Evolutionary conservation across 2,113 vertebrate species (phyloP).

Genomic region (Seriola rivoliana): DNA sequence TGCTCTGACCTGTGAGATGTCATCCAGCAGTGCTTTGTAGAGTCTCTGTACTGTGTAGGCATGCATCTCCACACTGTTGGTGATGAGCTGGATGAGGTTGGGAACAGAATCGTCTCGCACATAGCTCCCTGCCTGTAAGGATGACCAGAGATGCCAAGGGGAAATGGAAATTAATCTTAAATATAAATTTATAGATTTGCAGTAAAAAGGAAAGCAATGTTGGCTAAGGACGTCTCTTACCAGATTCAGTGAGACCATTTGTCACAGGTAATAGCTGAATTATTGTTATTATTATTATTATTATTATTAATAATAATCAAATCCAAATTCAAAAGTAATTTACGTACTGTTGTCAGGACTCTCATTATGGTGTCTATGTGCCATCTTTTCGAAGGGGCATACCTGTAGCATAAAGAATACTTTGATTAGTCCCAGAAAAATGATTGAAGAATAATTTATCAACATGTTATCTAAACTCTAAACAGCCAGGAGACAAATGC

Average conservation of each 20-base stretch:
- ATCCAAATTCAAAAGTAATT: slow-evolving; percentile 2
- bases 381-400: slow-evolving; percentile 99
- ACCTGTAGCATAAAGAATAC: slow-evolving; percentile 84
- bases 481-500: slow-evolving; percentile 39
- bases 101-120: slow-evolving; percentile 98
- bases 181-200: neutral
- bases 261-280: neutral
- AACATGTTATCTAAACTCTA: neutral
- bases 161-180: neutral
- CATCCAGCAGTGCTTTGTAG: slow-evolving; percentile 97
- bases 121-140: slow-evolving; percentile 94
- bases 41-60: slow-evolving; percentile 99
- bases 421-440: slow-evolving; percentile 21
- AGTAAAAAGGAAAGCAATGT: neutral
- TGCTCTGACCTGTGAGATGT: slow-evolving; percentile 94
- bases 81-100: slow-evolving; percentile 99
- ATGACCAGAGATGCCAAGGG: slow-evolving; percentile 21
- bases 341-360: slow-evolving; percentile 95
- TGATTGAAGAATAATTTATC: neutral
- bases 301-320: neutral
- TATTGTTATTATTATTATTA: neutral
- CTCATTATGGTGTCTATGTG: slow-evolving; percentile 99
- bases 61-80: slow-evolving; percentile 99
- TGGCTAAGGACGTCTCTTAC: neutral
- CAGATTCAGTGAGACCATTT: slow-evolving; percentile 19